These are phyloP conservation scores for Girardinichthys multiradiatus DNA, from an alignment of 2,113 vertebrate genomes.

Conservation along the genomic window DNA sequence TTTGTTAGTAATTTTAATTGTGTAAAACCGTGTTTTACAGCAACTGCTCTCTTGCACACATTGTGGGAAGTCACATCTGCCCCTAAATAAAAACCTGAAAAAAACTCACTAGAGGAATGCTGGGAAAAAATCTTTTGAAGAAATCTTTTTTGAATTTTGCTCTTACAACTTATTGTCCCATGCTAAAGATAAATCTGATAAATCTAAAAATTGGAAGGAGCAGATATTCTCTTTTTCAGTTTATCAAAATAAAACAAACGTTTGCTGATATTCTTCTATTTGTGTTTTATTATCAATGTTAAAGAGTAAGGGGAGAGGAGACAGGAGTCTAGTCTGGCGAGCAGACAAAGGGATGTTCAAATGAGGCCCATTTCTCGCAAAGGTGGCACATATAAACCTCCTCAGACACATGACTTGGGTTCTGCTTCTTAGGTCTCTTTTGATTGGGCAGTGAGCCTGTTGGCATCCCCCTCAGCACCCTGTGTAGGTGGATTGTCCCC, in stretches of 20 bases:
- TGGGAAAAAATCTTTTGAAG: too few species aligned
- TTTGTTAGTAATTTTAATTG: too few species aligned
- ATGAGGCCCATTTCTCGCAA: constrained; percentile 48
- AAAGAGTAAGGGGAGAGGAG: constrained; percentile 7
- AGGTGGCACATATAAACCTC: constrained; percentile 46
- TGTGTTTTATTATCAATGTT: constrained; percentile 6
- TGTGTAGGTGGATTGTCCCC: constrained; percentile 71
- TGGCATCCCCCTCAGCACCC: constrained; percentile 67
- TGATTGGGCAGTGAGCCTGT: constrained; percentile 70
- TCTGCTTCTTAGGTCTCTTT: constrained; percentile 58
- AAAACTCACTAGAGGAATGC: too few species aligned
- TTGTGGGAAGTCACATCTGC: too few species aligned
- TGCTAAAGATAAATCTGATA: too few species aligned
- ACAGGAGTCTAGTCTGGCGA: constrained; percentile 30
- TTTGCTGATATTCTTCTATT: constrained; percentile 2
- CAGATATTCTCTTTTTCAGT: not conserved
- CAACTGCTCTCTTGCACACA: too few species aligned
- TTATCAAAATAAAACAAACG: not conserved
- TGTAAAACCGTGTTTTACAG: too few species aligned
- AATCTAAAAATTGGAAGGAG: not conserved
- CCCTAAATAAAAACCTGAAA: too few species aligned
- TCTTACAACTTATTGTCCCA: too few species aligned
- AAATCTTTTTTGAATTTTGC: too few species aligned
- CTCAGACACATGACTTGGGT: constrained; percentile 40
- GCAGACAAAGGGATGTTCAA: constrained; percentile 39